These are phyloP conservation scores for Pachyramphus minor DNA, from an alignment of 2,113 vertebrate species.

Conservation along the genomic window DNA sequence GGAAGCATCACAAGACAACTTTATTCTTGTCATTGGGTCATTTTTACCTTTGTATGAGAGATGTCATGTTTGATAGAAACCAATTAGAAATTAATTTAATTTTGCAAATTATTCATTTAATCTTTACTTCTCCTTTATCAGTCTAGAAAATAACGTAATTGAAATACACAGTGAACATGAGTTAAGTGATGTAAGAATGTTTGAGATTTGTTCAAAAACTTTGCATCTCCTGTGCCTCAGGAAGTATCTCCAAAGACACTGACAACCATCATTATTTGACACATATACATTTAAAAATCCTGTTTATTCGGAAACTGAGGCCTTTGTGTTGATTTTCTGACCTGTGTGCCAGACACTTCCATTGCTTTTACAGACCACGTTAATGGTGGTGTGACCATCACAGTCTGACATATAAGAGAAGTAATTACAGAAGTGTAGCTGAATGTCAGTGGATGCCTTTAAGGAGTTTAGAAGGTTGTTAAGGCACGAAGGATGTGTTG, in stretches of 20 bases:
- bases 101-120: conserved; percentile 64
- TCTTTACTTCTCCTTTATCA: conserved; percentile 41
- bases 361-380: background rate
- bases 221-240: background rate
- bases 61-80: conserved; percentile 42
- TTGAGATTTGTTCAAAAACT: background rate
- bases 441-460: background rate
- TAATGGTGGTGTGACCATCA: background rate
- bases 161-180: conserved; percentile 2
- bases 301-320: background rate
- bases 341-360: background rate
- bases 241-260: background rate
- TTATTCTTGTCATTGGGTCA: conserved; percentile 48
- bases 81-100: conserved; percentile 61
- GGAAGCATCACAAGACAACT: conserved; percentile 37
- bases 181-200: conserved; percentile 35
- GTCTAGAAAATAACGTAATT: conserved; percentile 59
- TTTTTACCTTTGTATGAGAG: conserved; percentile 44
- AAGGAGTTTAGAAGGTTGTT: background rate
- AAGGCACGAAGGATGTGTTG: background rate
- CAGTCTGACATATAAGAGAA: background rate
- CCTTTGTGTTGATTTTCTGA: background rate
- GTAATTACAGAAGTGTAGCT: background rate
- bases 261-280: background rate
- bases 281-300: background rate